phyloP scores from a whole-genome alignment of 2,888 invertebrate genomes.

The Metacarcinus magister region DNA sequence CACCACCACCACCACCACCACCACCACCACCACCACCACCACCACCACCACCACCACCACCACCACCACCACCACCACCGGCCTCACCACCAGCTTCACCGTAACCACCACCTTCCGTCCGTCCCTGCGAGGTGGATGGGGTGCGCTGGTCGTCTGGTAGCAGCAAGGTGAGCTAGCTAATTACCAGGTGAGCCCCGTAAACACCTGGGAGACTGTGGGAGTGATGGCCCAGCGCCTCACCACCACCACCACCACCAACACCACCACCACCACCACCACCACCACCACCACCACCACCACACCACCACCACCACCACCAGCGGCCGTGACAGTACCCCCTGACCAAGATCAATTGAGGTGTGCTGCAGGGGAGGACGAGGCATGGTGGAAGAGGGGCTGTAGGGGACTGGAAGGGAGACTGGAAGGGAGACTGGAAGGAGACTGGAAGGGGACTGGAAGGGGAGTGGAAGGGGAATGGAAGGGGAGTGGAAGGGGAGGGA shows the following conservation, averaged over 20 bases:
- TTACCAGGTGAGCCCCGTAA: background rate
- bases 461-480: too few species aligned
- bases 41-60: background rate
- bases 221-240: constrained; percentile 1
- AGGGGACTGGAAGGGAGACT: background rate
- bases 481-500: background rate
- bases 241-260: too few species aligned
- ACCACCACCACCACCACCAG: background rate
- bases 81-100: background rate
- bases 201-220: constrained; percentile 1
- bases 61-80: background rate
- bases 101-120: constrained; percentile 19
- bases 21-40: background rate
- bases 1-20: background rate
- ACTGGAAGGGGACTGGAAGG: too few species aligned
- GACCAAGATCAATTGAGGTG: background rate
- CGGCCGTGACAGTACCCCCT: background rate
- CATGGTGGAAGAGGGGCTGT: background rate
- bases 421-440: too few species aligned
- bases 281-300: too few species aligned
- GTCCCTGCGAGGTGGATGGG: background rate
- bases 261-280: too few species aligned
- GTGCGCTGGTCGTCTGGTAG: background rate
- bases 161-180: constrained; percentile 8
- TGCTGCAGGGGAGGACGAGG: background rate